phyloP scores from a whole-genome alignment of 2,797 vertebrate genomes.

The Furcifer pardalis region DNA sequence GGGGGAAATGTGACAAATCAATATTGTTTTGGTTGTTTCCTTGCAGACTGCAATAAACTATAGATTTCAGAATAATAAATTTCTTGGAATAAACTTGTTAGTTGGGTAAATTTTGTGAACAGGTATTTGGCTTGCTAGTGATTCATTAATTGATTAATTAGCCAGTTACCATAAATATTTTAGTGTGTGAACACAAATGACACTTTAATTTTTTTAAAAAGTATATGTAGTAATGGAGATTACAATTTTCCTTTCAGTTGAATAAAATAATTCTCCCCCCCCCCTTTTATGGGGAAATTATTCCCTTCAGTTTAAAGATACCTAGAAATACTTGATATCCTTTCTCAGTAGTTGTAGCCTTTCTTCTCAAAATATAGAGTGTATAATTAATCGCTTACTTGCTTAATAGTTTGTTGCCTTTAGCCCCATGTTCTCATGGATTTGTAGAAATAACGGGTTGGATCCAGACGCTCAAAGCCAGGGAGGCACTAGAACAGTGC shows the following conservation, averaged over 20 bases:
- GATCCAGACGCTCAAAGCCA: background rate
- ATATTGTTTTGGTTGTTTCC: background rate
- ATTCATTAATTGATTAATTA: background rate
- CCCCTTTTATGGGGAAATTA: slow-evolving; percentile 3
- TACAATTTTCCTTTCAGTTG: background rate
- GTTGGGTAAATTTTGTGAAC: background rate
- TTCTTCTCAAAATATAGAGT: background rate
- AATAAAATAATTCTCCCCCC: background rate
- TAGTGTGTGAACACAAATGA: background rate
- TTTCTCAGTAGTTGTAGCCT: background rate
- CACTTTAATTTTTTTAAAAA: background rate
- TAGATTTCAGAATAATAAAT: background rate
- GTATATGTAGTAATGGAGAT: background rate
- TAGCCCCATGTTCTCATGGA: background rate
- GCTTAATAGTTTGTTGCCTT: background rate
- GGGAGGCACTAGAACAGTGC: background rate
- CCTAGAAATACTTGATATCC: background rate
- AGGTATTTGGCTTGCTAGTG: background rate
- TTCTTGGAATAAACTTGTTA: background rate
- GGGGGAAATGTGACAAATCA: background rate
- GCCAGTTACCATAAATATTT: background rate
- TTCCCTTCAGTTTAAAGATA: background rate
- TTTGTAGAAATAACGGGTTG: background rate
- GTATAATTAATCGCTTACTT: background rate
- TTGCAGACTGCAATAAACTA: background rate